Percentiles rank a stretch among this genome's conserved stretches.
Evolutionary conservation across 2,113 vertebrate species (phyloP).

Genomic region (Bubo blakistoni): DNA sequence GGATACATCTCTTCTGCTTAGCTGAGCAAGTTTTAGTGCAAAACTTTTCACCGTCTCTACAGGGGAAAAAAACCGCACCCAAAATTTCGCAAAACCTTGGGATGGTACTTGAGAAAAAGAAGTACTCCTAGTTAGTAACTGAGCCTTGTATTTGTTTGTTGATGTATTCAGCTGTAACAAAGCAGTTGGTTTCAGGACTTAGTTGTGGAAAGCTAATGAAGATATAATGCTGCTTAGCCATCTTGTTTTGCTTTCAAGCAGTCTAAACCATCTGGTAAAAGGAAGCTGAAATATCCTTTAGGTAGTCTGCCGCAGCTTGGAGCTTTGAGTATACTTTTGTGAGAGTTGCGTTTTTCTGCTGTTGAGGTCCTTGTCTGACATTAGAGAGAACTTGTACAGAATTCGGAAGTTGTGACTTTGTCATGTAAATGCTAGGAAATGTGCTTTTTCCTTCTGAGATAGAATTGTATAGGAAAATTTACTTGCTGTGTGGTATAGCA

Average conservation of each 20-base stretch:
- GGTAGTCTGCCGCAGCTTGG: background rate
- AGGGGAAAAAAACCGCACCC: background rate
- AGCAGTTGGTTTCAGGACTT: background rate
- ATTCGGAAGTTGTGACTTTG: background rate
- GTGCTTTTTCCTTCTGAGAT: background rate
- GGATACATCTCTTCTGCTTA: background rate
- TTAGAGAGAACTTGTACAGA: background rate
- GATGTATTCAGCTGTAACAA: background rate
- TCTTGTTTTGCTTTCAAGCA: slow-evolving; percentile 7
- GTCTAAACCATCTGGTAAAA: background rate
- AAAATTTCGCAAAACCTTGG: background rate
- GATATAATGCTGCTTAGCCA: background rate
- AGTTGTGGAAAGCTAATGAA: background rate
- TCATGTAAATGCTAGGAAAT: background rate
- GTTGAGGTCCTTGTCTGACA: background rate
- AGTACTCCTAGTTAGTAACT: background rate
- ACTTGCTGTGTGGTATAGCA: background rate
- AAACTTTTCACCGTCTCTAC: background rate
- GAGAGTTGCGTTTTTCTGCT: background rate
- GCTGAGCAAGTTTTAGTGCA: background rate
- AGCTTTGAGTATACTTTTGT: background rate
- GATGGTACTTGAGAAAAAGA: background rate
- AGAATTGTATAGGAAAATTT: background rate
- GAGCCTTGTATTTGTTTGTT: background rate
- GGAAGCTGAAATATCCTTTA: background rate